Conservation (phyloP, 2,113 vertebrate species). For the Riparia riparia region DNA sequence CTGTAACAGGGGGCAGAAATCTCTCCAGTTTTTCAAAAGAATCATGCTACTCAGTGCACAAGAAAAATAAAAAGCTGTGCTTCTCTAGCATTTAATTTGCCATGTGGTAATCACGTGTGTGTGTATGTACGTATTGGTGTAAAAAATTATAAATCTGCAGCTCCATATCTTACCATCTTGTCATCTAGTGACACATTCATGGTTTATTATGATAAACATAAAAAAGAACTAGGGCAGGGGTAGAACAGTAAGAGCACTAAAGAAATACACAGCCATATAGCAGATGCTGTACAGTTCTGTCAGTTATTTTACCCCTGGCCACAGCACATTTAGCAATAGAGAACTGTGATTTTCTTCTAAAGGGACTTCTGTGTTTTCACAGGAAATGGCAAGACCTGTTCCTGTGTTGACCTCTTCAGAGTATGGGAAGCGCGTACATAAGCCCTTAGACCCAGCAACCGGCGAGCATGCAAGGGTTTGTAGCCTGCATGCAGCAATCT, state of each 20-base stretch:
- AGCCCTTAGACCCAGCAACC: conserved; percentile 51
- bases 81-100: neutral
- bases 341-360: neutral
- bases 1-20: neutral
- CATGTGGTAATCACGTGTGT: neutral
- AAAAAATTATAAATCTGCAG: neutral
- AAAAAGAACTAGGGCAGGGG: neutral
- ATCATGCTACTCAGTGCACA: neutral
- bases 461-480: conserved; percentile 11
- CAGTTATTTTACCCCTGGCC: neutral
- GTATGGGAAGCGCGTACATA: conserved; percentile 55
- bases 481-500: conserved; percentile 57
- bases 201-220: neutral
- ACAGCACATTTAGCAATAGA: neutral
- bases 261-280: neutral
- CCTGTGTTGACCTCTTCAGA: conserved; percentile 68
- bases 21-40: neutral
- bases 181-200: neutral
- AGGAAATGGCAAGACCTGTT: conserved; percentile 69
- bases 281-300: neutral
- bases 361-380: neutral
- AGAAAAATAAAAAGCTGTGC: neutral
- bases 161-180: neutral
- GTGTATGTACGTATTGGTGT: neutral
- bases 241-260: neutral